Evolutionary conservation across 2,888 invertebrate species (phyloP).

Genomic region (Lycophotia porphyrea): DNA sequence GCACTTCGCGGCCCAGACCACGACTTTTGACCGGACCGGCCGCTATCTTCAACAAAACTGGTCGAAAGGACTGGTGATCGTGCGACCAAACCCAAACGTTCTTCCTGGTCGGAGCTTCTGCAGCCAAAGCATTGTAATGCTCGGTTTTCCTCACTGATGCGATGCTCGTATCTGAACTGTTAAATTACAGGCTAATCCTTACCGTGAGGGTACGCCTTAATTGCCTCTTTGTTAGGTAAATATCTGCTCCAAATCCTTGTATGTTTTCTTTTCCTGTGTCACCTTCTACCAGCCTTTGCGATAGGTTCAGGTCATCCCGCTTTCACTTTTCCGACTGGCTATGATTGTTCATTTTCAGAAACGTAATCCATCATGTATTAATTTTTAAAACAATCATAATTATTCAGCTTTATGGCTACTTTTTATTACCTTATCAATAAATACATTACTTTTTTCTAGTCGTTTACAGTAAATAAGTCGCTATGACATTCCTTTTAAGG

Average conservation of each 20-base stretch:
- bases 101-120: not conserved
- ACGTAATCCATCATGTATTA: not conserved
- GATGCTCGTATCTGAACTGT: not conserved
- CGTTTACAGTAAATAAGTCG: conserved; percentile 46
- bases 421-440: conserved; percentile 29
- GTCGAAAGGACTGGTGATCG: not conserved
- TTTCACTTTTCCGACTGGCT: too few species aligned
- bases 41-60: not conserved
- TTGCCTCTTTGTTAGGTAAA: too few species aligned
- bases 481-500: conserved; percentile 55
- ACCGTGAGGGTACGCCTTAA: not conserved
- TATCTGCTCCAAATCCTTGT: not conserved
- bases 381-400: conserved; percentile 1
- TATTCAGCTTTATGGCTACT: conserved; percentile 1
- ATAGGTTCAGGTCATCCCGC: not conserved
- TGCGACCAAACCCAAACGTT: not conserved
- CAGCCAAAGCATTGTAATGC: not conserved
- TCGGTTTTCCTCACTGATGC: not conserved
- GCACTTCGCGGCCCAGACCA: not conserved
- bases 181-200: not conserved
- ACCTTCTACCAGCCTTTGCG: not conserved
- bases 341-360: not conserved
- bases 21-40: not conserved
- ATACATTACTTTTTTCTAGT: conserved; percentile 38
- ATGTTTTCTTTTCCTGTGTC: not conserved